Conservation (phyloP, 2,113 vertebrate genomes). For the Mastomys natalensis region DNA sequence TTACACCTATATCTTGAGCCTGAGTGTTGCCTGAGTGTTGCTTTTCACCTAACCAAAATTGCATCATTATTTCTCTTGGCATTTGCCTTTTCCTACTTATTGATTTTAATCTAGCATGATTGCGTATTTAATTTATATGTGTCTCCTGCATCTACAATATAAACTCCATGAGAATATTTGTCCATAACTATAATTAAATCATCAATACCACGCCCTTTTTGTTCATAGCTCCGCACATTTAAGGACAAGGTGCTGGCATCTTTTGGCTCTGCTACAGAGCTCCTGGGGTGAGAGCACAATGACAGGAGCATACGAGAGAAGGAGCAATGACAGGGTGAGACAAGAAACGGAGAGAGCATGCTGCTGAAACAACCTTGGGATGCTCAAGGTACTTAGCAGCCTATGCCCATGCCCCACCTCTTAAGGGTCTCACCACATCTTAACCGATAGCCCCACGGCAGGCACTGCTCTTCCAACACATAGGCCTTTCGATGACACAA, state of each 20-base stretch:
- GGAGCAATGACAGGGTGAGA: not conserved
- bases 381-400: not conserved
- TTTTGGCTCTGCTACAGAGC: not conserved
- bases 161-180: not conserved
- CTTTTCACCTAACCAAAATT: not conserved
- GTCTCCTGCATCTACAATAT: not conserved
- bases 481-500: not conserved
- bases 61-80: not conserved
- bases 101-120: too few relatives aligned
- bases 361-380: not conserved
- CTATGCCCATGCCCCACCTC: not conserved
- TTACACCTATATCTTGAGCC: rapidly evolving
- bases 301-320: not conserved
- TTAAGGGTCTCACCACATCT: not conserved
- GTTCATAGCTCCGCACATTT: not conserved
- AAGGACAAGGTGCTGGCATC: not conserved
- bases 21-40: too few relatives aligned
- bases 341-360: not conserved
- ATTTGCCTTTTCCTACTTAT: not conserved
- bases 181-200: not conserved
- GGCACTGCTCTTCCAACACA: too few relatives aligned
- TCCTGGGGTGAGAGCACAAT: not conserved
- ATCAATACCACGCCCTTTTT: not conserved
- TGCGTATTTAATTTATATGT: not conserved
- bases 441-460: too few relatives aligned